A percentile compares a stretch with the other conserved stretches of the same genome.
phyloP scores from a whole-genome alignment of 1,140 invertebrate species.

The Philopotamus ludificatus region DNA sequence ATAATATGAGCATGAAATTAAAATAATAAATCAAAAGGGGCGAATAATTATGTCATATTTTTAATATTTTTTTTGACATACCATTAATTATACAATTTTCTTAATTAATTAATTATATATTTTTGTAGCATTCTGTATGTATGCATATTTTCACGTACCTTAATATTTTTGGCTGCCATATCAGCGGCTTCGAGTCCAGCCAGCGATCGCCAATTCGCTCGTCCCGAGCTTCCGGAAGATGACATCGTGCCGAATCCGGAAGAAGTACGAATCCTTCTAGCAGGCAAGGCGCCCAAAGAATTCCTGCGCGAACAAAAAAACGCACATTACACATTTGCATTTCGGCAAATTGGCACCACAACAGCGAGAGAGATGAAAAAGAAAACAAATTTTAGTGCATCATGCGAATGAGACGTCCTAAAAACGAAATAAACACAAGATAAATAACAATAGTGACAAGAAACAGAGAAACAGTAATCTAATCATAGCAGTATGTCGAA shows the following conservation, averaged over 20 bases:
- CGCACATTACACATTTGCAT: no score
- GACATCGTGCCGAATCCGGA: conserved; percentile 12
- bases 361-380: no score
- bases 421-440: not conserved
- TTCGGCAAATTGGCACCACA: no score
- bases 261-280: conserved; percentile 14
- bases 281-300: conserved; percentile 33
- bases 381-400: no score
- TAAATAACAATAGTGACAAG: not conserved
- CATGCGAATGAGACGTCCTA: not conserved
- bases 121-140: not conserved
- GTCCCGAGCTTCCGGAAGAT: not conserved
- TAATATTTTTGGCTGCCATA: conserved; percentile 39
- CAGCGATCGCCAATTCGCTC: conserved; percentile 35
- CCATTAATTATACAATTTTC: not conserved
- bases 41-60: not conserved
- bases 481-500: no score
- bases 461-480: no score
- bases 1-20: no score
- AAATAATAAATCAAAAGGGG: not conserved
- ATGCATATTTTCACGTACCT: conserved; percentile 11
- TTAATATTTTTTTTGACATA: no score
- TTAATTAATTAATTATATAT: not conserved
- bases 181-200: conserved; percentile 37
- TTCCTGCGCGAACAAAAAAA: conserved; percentile 25